These are phyloP conservation scores for Andrena camellia DNA, from an alignment of 2,888 invertebrate species.

Conservation along the genomic window DNA sequence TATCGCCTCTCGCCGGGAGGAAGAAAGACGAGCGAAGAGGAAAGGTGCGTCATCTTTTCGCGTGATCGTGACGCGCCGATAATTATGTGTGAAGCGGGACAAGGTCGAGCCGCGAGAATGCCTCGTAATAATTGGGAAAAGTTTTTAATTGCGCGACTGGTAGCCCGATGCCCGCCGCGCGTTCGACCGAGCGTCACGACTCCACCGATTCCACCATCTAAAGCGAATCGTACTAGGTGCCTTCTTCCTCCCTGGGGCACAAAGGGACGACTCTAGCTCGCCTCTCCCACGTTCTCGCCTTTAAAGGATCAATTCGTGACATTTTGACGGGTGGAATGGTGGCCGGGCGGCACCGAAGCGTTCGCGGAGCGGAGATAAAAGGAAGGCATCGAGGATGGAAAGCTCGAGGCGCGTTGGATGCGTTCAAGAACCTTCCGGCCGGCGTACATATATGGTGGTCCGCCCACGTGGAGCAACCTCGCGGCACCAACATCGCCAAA, in stretches of 20 bases:
- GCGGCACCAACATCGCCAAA: constrained; percentile 80
- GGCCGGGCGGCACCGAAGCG: neutral
- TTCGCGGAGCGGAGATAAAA: constrained; percentile 42
- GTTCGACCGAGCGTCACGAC: neutral
- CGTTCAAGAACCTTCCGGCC: constrained; percentile 74
- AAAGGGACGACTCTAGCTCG: neutral
- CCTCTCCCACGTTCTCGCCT: constrained; percentile 20
- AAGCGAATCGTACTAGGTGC: neutral
- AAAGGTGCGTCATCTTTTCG: constrained; percentile 48
- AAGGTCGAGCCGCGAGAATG: constrained; percentile 59
- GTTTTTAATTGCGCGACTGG: constrained; percentile 64
- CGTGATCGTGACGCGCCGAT: constrained; percentile 26
- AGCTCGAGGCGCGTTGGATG: constrained; percentile 71
- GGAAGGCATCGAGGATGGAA: constrained; percentile 60
- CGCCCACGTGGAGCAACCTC: constrained; percentile 78
- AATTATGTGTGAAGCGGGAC: constrained; percentile 69
- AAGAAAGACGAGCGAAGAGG: constrained; percentile 3
- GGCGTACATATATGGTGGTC: constrained; percentile 74
- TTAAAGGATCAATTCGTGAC: neutral
- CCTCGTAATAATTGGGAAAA: constrained; percentile 68
- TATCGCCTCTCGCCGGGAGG: neutral
- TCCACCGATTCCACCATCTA: neutral
- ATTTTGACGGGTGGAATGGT: neutral
- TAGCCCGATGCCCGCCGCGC: constrained; percentile 12
- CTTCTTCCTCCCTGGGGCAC: neutral